Conservation (phyloP, 2,797 vertebrate genomes). For the Hyperoplus immaculatus region DNA sequence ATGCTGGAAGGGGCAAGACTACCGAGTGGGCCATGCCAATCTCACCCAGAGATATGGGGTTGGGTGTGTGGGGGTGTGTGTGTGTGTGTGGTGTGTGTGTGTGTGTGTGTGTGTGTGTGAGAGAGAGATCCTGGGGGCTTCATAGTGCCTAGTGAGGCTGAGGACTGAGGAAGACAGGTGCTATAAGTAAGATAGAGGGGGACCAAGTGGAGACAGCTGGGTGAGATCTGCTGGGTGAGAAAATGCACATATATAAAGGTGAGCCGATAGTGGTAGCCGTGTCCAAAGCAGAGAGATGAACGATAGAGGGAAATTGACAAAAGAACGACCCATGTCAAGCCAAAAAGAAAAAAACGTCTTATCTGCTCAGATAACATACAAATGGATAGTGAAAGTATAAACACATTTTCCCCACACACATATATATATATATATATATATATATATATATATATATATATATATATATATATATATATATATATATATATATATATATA, state of each 20-base stretch:
- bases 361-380: not conserved
- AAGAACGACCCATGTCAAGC: not conserved
- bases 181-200: slow-evolving; percentile 23
- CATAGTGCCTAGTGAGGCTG: slow-evolving; percentile 26
- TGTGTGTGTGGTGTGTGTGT: too few species aligned
- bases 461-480: too few species aligned
- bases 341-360: too few species aligned
- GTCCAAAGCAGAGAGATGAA: slow-evolving; percentile 13
- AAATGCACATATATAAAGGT: slow-evolving; percentile 11
- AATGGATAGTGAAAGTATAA: not conserved
- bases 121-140: slow-evolving; percentile 10
- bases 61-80: not conserved
- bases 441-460: too few species aligned
- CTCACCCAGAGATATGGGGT: slow-evolving; percentile 32
- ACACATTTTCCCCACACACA: not conserved
- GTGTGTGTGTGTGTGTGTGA: too few species aligned
- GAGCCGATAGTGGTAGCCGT: slow-evolving; percentile 14
- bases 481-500: too few species aligned
- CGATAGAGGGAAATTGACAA: not conserved
- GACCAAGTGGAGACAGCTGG: slow-evolving; percentile 8
- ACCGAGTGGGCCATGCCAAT: slow-evolving; percentile 48
- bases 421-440: too few species aligned
- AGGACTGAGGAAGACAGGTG: slow-evolving; percentile 45
- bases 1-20: slow-evolving; percentile 43
- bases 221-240: not conserved